phyloP scores from a whole-genome alignment of 1,140 invertebrate species.

The Bombus turneri region DNA sequence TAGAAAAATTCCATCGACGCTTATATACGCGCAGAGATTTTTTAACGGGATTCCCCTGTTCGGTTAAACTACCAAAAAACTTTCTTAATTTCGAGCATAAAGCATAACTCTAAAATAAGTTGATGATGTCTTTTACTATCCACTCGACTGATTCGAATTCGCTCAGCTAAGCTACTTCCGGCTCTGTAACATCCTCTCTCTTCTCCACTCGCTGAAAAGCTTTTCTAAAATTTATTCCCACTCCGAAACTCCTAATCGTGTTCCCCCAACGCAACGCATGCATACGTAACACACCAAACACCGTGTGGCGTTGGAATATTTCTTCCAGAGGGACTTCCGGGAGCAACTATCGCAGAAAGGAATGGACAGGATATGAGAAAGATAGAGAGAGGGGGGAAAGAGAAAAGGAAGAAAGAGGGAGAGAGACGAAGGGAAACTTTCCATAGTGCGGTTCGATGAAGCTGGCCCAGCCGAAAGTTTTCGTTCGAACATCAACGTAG shows the following conservation, averaged over 20 bases:
- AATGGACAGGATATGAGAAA: not conserved
- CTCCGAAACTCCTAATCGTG: constrained; percentile 6
- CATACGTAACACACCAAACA: not conserved
- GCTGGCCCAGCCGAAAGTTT: constrained; percentile 21
- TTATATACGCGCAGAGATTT: too few relatives aligned
- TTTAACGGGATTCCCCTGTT: too few relatives aligned
- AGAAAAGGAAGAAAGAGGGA: not conserved
- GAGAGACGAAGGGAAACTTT: constrained; percentile 10
- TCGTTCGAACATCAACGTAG: not conserved
- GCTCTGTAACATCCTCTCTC: not conserved
- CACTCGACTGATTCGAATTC: not conserved
- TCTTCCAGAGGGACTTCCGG: not conserved
- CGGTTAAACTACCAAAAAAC: not conserved
- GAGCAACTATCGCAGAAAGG: not conserved
- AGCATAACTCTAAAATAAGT: not conserved
- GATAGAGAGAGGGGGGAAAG: not conserved
- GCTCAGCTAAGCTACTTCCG: not conserved
- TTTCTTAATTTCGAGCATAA: not conserved
- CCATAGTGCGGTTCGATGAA: not conserved
- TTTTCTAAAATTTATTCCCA: constrained; percentile 23
- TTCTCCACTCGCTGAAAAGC: not conserved
- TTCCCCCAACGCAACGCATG: not conserved
- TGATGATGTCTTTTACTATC: not conserved
- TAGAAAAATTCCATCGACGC: not conserved
- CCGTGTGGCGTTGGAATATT: constrained; percentile 2